Percentiles rank a stretch among this genome's conserved stretches.
These are phyloP conservation scores for Coenonympha glycerion DNA, from an alignment of 2,888 invertebrate genomes.

Conservation along the genomic window DNA sequence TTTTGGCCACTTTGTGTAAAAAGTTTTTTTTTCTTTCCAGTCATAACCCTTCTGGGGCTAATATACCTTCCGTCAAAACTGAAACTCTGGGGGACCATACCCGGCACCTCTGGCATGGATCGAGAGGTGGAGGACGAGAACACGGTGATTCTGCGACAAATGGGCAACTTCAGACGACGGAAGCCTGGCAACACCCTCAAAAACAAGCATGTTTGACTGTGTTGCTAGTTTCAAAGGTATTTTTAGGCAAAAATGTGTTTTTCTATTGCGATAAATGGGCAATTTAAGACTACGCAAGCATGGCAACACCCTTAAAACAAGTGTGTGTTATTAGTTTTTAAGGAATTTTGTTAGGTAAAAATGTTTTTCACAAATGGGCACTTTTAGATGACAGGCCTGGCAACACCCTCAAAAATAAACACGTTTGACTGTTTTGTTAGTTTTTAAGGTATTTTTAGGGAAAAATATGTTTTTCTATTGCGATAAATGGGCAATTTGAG, in stretches of 20 bases:
- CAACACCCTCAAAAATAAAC: constrained; percentile 20
- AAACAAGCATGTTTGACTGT: constrained; percentile 59
- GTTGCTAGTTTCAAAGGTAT: background rate
- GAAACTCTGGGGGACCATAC: constrained; percentile 79
- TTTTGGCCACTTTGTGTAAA: too few species aligned
- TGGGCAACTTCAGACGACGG: constrained; percentile 78
- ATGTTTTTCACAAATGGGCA: too few species aligned
- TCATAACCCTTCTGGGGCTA: constrained; percentile 80
- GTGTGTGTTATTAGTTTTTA: too few species aligned
- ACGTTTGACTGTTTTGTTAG: background rate
- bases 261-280: too few species aligned
- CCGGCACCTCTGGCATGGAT: constrained; percentile 60
- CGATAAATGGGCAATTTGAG: too few species aligned
- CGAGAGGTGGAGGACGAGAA: constrained; percentile 82
- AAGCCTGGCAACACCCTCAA: constrained; percentile 54
- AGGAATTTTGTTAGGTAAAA: too few species aligned
- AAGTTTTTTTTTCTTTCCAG: constrained; percentile 54
- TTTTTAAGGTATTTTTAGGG: background rate
- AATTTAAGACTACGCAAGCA: too few species aligned
- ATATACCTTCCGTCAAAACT: constrained; percentile 81
- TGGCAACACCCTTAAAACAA: too few species aligned
- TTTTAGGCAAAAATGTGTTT: too few species aligned
- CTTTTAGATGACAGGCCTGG: too few species aligned
- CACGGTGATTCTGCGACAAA: constrained; percentile 79
- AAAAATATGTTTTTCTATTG: too few species aligned